Evolutionary conservation across 2,888 invertebrate genomes (phyloP).

Genomic region (Thalpophila matura): DNA sequence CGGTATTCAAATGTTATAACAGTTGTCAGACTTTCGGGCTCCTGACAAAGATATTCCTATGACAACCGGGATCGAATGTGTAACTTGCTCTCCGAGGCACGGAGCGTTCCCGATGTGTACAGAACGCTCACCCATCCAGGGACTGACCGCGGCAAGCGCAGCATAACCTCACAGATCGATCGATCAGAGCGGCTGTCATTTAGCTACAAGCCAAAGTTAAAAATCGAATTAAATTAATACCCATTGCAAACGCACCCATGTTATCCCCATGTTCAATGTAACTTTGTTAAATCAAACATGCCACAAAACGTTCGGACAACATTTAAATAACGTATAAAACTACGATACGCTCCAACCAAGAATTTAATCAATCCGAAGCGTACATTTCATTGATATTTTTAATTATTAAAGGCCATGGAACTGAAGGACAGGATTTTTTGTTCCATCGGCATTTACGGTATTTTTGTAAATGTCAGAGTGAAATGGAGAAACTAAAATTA

Average conservation of each 20-base stretch:
- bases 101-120: too few relatives aligned
- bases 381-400: slow-evolving; percentile 47
- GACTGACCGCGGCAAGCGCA: too few relatives aligned
- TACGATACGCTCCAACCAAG: slow-evolving; percentile 48
- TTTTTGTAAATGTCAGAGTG: slow-evolving; percentile 45
- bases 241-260: slow-evolving; percentile 22
- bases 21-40: too few relatives aligned
- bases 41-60: too few relatives aligned
- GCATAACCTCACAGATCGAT: too few relatives aligned
- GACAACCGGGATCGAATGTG: too few relatives aligned
- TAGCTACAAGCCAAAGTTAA: too few relatives aligned
- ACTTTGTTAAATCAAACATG: slow-evolving; percentile 54
- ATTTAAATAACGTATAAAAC: slow-evolving; percentile 55
- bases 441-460: slow-evolving; percentile 26
- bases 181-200: too few relatives aligned
- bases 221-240: slow-evolving; percentile 34
- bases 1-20: too few relatives aligned
- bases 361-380: slow-evolving; percentile 54
- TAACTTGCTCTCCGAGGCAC: too few relatives aligned
- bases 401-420: slow-evolving; percentile 45
- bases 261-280: slow-evolving; percentile 22
- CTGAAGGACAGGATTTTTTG: slow-evolving; percentile 16
- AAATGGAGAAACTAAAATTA: slow-evolving; percentile 21
- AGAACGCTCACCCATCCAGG: too few relatives aligned
- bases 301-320: slow-evolving; percentile 51